Evolutionary conservation across 2,113 vertebrate genomes (phyloP).

Genomic region (Bagarius yarrelli): DNA sequence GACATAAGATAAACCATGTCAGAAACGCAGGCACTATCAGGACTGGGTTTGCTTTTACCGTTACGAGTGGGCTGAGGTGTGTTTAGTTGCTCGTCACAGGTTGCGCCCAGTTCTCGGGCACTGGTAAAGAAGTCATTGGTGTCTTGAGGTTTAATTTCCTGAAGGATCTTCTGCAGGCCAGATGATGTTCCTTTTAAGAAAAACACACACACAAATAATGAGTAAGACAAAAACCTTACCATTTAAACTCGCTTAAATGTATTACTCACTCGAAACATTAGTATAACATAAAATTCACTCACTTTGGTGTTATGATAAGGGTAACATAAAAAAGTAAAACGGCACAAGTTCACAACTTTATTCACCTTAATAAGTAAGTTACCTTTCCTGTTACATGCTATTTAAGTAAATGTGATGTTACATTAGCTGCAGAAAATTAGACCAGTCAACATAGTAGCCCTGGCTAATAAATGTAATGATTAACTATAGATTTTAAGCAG

Average conservation of each 20-base stretch:
- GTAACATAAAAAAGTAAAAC: background rate
- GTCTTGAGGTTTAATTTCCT: conserved; percentile 91
- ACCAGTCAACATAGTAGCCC: background rate
- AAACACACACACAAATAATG: conserved; percentile 10
- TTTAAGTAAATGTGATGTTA: background rate
- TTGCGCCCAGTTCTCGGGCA: conserved; percentile 77
- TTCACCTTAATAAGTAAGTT: background rate
- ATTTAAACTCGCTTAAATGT: background rate
- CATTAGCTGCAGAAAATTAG: background rate
- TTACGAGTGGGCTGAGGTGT: conserved; percentile 14
- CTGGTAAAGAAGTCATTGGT: conserved; percentile 87
- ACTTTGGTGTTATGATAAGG: background rate
- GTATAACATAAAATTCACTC: background rate
- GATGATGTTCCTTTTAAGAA: conserved; percentile 72
- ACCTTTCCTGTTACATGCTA: background rate
- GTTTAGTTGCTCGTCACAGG: conserved; percentile 43
- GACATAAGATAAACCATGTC: background rate
- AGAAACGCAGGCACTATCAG: background rate
- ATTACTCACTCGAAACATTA: no score
- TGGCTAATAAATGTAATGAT: background rate
- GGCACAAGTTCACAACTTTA: background rate
- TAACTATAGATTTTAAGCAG: background rate
- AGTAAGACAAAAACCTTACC: background rate
- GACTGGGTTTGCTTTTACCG: conserved; percentile 22
- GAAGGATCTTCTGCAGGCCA: conserved; percentile 83